These are phyloP conservation scores for Scarus forsteni DNA, from an alignment of 2,797 vertebrate genomes.

Conservation along the genomic window DNA sequence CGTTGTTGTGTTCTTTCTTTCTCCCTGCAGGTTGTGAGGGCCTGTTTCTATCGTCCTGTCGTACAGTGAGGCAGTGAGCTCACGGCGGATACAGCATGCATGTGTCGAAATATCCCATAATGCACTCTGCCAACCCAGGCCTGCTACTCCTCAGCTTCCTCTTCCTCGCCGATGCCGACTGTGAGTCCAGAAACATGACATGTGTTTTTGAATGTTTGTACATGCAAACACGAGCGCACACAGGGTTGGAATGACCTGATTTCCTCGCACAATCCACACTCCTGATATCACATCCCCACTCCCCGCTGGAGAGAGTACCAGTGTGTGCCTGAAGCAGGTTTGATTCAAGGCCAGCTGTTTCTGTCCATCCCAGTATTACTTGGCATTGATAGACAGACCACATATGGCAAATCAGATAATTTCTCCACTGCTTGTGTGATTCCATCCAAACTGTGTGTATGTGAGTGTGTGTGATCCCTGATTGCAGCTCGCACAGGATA, in stretches of 20 bases:
- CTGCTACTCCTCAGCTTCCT: conserved; percentile 91
- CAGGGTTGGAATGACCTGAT: conserved; percentile 29
- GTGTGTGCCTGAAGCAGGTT: conserved; percentile 37
- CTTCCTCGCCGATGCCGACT: conserved; percentile 89
- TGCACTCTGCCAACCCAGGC: conserved; percentile 87
- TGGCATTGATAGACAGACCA: conserved; percentile 61
- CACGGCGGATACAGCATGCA: conserved; percentile 87
- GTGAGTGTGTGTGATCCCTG: conserved; percentile 24
- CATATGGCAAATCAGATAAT: conserved; percentile 80
- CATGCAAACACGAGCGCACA: neutral
- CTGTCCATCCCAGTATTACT: conserved; percentile 74
- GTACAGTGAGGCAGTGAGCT: conserved; percentile 89
- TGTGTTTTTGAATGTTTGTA: conserved; percentile 5
- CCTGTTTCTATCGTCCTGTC: conserved; percentile 83
- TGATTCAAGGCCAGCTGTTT: conserved; percentile 77
- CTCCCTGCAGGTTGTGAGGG: conserved; percentile 89
- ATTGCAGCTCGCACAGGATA: conserved; percentile 8
- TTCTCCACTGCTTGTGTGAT: conserved; percentile 60
- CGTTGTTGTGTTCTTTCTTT: conserved; percentile 26
- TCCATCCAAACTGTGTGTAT: conserved; percentile 35
- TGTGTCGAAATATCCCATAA: conserved; percentile 89
- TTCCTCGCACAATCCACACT: conserved; percentile 20
- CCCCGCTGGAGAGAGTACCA: conserved; percentile 8
- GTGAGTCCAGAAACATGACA: conserved; percentile 80
- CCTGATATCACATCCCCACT: conserved; percentile 29